Conservation (phyloP, 2,797 vertebrate genomes). For the Octomys mimax region DNA sequence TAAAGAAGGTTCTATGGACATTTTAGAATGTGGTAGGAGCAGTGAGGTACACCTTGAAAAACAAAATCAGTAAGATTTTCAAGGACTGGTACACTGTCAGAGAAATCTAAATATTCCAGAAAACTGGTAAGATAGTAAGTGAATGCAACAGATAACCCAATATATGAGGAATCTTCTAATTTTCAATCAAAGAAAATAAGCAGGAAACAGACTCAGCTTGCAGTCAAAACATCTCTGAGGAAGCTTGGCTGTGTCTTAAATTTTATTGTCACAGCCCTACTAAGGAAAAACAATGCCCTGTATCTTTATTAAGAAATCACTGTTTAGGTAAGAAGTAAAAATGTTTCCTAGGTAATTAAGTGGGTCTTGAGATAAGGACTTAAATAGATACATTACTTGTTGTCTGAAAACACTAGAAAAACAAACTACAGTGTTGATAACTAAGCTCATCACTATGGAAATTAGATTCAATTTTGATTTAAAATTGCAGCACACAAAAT, state of each 20-base stretch:
- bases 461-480: neutral
- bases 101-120: neutral
- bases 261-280: slow-evolving; percentile 11
- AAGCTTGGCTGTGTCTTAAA: neutral
- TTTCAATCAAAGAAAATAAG: neutral
- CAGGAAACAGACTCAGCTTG: slow-evolving; percentile 8
- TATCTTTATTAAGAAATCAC: neutral
- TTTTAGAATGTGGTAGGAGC: slow-evolving; percentile 49
- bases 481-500: slow-evolving; percentile 21
- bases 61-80: neutral
- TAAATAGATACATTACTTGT: slow-evolving; percentile 39
- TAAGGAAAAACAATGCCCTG: slow-evolving; percentile 10
- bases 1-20: slow-evolving; percentile 40
- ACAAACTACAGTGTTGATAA: slow-evolving; percentile 24
- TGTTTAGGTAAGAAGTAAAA: neutral
- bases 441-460: neutral
- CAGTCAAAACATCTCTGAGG: slow-evolving; percentile 30
- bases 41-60: neutral
- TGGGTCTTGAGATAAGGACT: neutral
- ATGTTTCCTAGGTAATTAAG: neutral
- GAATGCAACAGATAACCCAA: neutral
- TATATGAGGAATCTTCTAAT: slow-evolving; percentile 29
- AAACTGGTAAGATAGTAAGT: neutral
- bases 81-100: neutral
- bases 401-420: slow-evolving; percentile 32